Evolutionary conservation across 2,888 invertebrate genomes (phyloP).

Genomic region (Charanyca ferruginea): DNA sequence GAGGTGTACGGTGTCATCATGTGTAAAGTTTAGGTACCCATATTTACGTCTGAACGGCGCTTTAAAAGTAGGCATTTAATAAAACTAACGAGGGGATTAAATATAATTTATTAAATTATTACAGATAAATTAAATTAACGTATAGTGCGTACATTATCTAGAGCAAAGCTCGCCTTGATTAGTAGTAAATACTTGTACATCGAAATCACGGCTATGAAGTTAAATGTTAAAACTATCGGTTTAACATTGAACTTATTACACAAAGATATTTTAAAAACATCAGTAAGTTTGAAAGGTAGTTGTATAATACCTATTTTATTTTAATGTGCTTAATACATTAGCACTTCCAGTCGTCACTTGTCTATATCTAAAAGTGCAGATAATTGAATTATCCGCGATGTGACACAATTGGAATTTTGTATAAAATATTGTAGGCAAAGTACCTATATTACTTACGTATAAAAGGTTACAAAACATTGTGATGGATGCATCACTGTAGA

Average conservation of each 20-base stretch:
- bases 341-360: constrained; percentile 7
- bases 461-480: neutral
- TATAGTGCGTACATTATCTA: no score
- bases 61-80: no score
- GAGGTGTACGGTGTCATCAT: no score
- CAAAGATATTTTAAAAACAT: constrained; percentile 1
- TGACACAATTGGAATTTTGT: neutral
- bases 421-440: constrained; percentile 9
- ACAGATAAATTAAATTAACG: no score
- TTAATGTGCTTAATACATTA: neutral
- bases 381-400: constrained; percentile 27
- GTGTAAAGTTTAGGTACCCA: no score
- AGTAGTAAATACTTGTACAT: neutral
- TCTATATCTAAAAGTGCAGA: constrained; percentile 6
- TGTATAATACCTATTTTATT: constrained; percentile 3
- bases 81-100: no score
- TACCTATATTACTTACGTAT: neutral
- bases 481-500: neutral
- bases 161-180: neutral
- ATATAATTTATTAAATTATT: no score
- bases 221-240: no score
- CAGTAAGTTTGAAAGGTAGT: neutral
- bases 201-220: neutral
- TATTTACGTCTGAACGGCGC: no score
- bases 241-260: constrained; percentile 2